Evolutionary conservation across 2,113 vertebrate species (phyloP).

Genomic region (Engraulis encrasicolus): DNA sequence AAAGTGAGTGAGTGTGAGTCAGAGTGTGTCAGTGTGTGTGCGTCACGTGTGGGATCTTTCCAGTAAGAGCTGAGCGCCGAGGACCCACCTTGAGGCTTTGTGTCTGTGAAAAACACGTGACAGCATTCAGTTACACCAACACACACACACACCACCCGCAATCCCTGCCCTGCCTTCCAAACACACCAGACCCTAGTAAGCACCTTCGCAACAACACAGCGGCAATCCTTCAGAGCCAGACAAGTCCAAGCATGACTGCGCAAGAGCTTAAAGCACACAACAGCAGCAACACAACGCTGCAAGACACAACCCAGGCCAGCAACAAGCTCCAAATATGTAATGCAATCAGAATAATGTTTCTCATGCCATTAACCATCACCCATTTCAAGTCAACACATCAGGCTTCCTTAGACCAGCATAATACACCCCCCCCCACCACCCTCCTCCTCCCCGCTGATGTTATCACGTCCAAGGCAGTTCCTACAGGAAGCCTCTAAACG

Average conservation of each 20-base stretch:
- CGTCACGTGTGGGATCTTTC: conserved; percentile 67
- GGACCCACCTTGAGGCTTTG: conserved; percentile 79
- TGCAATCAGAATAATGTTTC: background rate
- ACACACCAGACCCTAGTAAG: background rate
- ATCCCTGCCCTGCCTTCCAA: conserved; percentile 9
- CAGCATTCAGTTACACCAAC: conserved; percentile 68
- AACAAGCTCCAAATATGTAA: background rate
- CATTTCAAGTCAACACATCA: background rate
- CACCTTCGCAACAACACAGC: background rate
- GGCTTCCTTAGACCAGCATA: background rate
- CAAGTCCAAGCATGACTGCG: background rate
- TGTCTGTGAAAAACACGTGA: conserved; percentile 81
- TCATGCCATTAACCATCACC: background rate
- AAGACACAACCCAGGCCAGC: background rate
- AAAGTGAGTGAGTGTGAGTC: conserved; percentile 15
- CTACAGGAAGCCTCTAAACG: background rate
- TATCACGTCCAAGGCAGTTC: too few relatives aligned
- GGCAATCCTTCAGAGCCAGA: background rate
- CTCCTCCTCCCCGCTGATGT: background rate
- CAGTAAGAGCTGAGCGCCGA: conserved; percentile 59
- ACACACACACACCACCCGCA: conserved; percentile 39
- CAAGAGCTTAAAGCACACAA: background rate
- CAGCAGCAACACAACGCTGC: background rate
- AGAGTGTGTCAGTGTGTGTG: conserved; percentile 39
- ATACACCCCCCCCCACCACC: too few relatives aligned